phyloP scores from a whole-genome alignment of 2,797 vertebrate genomes.

The Poecilia velifera region DNA sequence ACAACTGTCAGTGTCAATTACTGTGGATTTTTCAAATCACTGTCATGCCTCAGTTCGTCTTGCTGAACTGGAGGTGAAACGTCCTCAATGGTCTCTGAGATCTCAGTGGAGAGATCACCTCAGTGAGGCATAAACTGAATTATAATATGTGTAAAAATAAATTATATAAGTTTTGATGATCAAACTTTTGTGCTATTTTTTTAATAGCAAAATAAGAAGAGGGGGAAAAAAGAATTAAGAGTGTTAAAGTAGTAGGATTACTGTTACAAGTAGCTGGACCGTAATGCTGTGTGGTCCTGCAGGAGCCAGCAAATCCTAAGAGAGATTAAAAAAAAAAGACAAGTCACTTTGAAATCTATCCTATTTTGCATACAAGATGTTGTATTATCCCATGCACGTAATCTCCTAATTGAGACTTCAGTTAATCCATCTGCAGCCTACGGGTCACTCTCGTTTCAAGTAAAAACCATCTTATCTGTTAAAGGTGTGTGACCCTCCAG shows the following conservation, averaged over 20 bases:
- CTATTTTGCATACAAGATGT: conserved; percentile 16
- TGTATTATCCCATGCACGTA: not conserved
- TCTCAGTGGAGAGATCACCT: conserved; percentile 25
- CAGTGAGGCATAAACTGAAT: conserved; percentile 20
- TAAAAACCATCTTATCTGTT: not conserved
- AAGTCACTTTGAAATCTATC: conserved; percentile 29
- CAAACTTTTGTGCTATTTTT: not conserved
- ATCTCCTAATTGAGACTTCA: not conserved
- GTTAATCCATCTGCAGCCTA: conserved; percentile 1
- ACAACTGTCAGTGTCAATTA: conserved; percentile 70
- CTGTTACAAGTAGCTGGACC: conserved; percentile 21
- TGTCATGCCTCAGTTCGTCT: conserved; percentile 59
- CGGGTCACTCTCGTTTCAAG: not conserved
- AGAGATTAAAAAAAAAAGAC: conserved; percentile 42
- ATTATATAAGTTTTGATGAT: not conserved
- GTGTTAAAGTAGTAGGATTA: conserved; percentile 48
- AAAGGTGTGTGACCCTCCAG: not conserved
- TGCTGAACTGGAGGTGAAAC: conserved; percentile 47
- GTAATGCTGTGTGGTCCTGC: conserved; percentile 17
- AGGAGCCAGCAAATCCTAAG: conserved; percentile 37
- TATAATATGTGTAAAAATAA: not conserved
- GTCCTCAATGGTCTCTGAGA: conserved; percentile 48
- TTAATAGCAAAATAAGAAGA: conserved; percentile 14
- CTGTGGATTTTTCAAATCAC: conserved; percentile 58
- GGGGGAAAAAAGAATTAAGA: conserved; percentile 11